These are phyloP conservation scores for Lagenorhynchus albirostris DNA, from an alignment of 2,113 vertebrate species.

Conservation along the genomic window DNA sequence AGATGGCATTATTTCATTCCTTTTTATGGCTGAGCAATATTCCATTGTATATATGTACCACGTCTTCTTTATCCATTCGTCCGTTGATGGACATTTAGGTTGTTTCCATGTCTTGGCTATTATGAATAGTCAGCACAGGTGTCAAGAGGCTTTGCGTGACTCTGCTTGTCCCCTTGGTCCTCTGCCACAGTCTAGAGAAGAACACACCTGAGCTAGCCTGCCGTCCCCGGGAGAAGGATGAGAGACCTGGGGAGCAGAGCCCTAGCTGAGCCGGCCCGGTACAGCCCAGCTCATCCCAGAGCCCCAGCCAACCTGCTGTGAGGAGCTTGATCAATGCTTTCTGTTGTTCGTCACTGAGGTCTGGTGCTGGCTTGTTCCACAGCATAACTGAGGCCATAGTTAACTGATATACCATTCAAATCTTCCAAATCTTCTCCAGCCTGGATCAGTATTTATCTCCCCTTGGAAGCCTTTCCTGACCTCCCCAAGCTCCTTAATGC, in stretches of 20 bases:
- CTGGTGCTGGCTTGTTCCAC: background rate
- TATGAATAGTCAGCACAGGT: background rate
- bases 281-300: background rate
- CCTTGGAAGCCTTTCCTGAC: background rate
- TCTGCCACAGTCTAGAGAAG: background rate
- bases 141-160: rapidly evolving
- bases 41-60: rapidly evolving
- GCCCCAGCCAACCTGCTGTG: background rate
- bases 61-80: rapidly evolving
- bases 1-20: background rate
- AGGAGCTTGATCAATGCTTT: background rate
- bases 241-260: rapidly evolving
- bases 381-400: background rate
- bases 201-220: rapidly evolving
- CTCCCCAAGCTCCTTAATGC: background rate
- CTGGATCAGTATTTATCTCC: background rate
- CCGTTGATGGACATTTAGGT: background rate
- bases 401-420: rapidly evolving
- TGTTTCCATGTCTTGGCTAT: background rate
- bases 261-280: rapidly evolving
- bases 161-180: background rate
- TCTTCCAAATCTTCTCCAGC: background rate
- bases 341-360: rapidly evolving
- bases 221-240: background rate
- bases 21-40: background rate